A percentile compares a stretch with the other conserved stretches of the same genome.
Conservation (phyloP, 2,888 invertebrate genomes). For the Mythimna impura region DNA sequence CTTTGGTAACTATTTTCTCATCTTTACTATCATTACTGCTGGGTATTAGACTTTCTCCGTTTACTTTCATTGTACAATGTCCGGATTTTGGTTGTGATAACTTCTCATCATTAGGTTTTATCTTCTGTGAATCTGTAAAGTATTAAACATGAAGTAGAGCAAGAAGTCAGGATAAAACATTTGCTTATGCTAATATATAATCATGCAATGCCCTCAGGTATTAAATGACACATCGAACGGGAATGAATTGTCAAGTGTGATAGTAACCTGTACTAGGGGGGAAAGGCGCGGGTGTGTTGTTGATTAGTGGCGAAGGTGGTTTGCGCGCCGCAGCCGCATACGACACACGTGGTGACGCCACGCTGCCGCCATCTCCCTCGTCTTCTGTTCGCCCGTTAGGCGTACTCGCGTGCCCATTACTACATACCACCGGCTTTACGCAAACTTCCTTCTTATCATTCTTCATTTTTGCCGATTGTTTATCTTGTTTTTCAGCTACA, state of each 20-base stretch:
- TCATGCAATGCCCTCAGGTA: slow-evolving; percentile 61
- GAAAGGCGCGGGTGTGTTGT: slow-evolving; percentile 79
- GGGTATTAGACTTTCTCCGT: slow-evolving; percentile 80
- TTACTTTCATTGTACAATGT: slow-evolving; percentile 76
- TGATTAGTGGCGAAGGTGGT: slow-evolving; percentile 83
- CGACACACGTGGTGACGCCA: slow-evolving; percentile 79
- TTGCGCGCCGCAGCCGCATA: slow-evolving; percentile 87
- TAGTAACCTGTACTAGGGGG: slow-evolving; percentile 81
- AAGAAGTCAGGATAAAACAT: slow-evolving; percentile 18
- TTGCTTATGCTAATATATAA: slow-evolving; percentile 18
- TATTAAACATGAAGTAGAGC: slow-evolving; percentile 31
- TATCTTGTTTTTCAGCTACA: slow-evolving; percentile 84
- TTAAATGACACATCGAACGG: slow-evolving; percentile 52
- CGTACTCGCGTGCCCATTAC: slow-evolving; percentile 85
- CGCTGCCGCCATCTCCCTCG: slow-evolving; percentile 82
- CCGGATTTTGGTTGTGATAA: slow-evolving; percentile 75
- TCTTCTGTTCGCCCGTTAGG: slow-evolving; percentile 87
- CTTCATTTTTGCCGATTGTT: slow-evolving; percentile 83
- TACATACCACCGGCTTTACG: slow-evolving; percentile 78
- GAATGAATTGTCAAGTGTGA: slow-evolving; percentile 60
- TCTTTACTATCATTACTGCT: slow-evolving; percentile 77
- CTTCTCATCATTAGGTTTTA: slow-evolving; percentile 79
- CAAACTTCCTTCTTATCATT: slow-evolving; percentile 84
- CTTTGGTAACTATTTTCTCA: slow-evolving; percentile 86
- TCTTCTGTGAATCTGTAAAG: slow-evolving; percentile 82